phyloP scores from a whole-genome alignment of 2,888 invertebrate genomes.

The Cordylochernes scorpioides region DNA sequence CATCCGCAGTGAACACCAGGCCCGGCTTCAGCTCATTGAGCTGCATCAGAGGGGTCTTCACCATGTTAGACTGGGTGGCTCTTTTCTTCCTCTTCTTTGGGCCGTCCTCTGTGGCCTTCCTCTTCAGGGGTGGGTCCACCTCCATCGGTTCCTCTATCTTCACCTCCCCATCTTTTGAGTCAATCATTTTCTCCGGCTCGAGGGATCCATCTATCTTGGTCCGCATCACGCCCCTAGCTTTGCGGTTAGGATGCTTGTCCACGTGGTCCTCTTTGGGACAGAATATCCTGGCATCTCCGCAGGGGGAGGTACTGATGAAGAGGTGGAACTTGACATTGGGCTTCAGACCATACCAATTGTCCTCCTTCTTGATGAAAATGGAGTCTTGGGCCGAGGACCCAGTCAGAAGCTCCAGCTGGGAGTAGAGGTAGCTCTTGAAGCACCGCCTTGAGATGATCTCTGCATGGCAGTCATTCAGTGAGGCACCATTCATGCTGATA shows the following conservation, averaged over 20 bases:
- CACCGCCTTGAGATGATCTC: constrained; percentile 60
- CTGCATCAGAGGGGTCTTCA: constrained; percentile 11
- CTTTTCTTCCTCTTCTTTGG: neutral
- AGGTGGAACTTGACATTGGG: constrained; percentile 51
- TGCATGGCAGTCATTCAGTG: constrained; percentile 85
- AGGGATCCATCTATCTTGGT: constrained; percentile 93
- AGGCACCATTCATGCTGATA: constrained; percentile 56
- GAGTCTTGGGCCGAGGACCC: constrained; percentile 17
- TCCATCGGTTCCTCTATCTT: no score
- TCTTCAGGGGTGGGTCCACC: no score
- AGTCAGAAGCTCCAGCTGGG: constrained; percentile 27
- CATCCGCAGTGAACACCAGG: constrained; percentile 7
- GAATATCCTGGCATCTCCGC: constrained; percentile 80
- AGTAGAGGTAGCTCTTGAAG: constrained; percentile 33
- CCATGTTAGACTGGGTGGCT: neutral
- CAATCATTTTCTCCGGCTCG: neutral
- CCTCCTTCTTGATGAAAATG: constrained; percentile 27
- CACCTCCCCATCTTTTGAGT: no score
- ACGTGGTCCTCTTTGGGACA: constrained; percentile 38
- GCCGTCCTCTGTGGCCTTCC: constrained; percentile 1
- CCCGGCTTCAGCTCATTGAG: constrained; percentile 12
- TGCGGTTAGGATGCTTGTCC: constrained; percentile 39
- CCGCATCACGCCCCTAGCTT: constrained; percentile 58
- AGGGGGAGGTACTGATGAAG: constrained; percentile 89
- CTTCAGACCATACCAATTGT: constrained; percentile 22